Conservation (phyloP, 2,113 vertebrate genomes). For the Peucedramus taeniatus region DNA sequence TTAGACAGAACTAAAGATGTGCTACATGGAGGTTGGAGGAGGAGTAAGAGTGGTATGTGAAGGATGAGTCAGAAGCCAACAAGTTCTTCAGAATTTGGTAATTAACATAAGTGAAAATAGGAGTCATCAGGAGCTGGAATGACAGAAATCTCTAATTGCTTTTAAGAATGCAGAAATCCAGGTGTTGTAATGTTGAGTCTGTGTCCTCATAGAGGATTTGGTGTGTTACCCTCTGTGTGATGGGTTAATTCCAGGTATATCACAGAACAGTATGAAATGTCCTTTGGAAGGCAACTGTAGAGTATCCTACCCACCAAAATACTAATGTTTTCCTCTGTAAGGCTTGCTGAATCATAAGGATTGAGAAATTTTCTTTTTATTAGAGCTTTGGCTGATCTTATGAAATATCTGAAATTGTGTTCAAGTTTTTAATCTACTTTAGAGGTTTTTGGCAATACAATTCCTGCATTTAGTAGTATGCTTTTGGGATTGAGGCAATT, state of each 20-base stretch:
- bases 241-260: background rate
- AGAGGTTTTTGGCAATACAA: background rate
- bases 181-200: background rate
- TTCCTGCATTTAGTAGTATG: background rate
- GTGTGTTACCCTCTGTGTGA: background rate
- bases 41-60: background rate
- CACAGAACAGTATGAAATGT: background rate
- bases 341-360: background rate
- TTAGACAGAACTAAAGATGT: background rate
- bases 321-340: background rate
- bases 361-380: background rate
- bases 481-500: background rate
- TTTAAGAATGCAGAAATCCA: background rate
- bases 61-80: conserved; percentile 33
- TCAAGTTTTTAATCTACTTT: background rate
- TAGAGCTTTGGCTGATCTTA: background rate
- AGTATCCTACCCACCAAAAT: background rate
- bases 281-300: background rate
- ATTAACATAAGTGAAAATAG: background rate
- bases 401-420: background rate
- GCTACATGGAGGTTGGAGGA: background rate
- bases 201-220: background rate
- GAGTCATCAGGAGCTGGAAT: background rate
- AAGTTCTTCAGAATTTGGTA: conserved; percentile 27
- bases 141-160: background rate